These are phyloP conservation scores for Parnassius apollo DNA, from an alignment of 2,888 invertebrate genomes.

Conservation along the genomic window DNA sequence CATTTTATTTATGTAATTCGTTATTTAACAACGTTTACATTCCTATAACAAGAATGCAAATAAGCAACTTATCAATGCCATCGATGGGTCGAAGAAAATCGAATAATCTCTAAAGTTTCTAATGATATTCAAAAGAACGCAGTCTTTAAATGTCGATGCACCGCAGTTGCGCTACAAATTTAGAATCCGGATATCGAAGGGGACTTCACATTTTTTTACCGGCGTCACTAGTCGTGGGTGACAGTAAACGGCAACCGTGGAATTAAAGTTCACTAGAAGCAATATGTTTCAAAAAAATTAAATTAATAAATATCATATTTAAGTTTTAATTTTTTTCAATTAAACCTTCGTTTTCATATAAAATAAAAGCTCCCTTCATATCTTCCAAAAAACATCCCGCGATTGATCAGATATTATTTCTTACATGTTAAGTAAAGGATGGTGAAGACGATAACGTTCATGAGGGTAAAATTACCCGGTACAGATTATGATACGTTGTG, in stretches of 20 bases:
- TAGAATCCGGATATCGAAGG: slow-evolving; percentile 70
- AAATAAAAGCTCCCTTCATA: too few species aligned
- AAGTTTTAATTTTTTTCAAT: too few species aligned
- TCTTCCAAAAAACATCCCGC: too few species aligned
- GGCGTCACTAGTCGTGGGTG: slow-evolving; percentile 42
- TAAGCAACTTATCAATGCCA: slow-evolving; percentile 1
- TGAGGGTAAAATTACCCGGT: too few species aligned
- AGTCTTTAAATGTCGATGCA: slow-evolving; percentile 54
- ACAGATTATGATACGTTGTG: too few species aligned
- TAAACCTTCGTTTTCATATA: too few species aligned
- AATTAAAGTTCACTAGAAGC: slow-evolving; percentile 32
- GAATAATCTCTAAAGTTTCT: slow-evolving; percentile 22
- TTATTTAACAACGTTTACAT: slow-evolving; percentile 4
- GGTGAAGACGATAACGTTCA: too few species aligned
- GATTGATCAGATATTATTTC: too few species aligned
- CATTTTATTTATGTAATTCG: slow-evolving; percentile 6
- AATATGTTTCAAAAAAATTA: neutral
- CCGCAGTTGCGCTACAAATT: slow-evolving; percentile 53
- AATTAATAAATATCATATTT: too few species aligned
- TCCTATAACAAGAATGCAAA: neutral
- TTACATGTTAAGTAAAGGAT: too few species aligned
- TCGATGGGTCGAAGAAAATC: slow-evolving; percentile 4
- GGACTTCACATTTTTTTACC: slow-evolving; percentile 55
- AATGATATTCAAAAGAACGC: slow-evolving; percentile 35
- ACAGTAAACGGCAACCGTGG: slow-evolving; percentile 42